Evolutionary conservation across 2,113 vertebrate genomes (phyloP).

Genomic region (Indicator maculatus): DNA sequence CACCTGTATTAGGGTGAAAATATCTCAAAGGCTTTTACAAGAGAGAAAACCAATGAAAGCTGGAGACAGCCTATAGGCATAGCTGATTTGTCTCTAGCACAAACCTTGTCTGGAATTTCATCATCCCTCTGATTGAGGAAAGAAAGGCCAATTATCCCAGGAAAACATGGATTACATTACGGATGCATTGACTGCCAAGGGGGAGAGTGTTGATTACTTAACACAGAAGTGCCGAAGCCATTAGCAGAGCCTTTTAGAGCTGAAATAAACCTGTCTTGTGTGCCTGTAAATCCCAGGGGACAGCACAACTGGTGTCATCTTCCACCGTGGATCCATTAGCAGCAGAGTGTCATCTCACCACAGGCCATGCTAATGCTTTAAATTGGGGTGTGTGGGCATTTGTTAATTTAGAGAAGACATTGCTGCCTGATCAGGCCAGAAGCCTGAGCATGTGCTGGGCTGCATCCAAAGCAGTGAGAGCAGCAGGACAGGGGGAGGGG

Average conservation of each 20-base stretch:
- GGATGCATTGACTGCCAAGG: conserved; percentile 63
- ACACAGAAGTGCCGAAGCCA: conserved; percentile 81
- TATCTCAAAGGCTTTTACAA: not conserved
- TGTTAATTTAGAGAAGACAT: conserved; percentile 21
- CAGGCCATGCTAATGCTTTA: conserved; percentile 77
- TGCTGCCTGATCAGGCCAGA: not conserved
- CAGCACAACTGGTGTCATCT: conserved; percentile 79
- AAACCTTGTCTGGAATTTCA: conserved; percentile 72
- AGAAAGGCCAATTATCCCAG: conserved; percentile 74
- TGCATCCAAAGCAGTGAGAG: too few relatives aligned
- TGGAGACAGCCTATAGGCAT: not conserved
- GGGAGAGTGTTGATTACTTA: conserved; percentile 74
- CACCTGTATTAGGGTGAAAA: not conserved
- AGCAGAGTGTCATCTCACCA: conserved; percentile 77
- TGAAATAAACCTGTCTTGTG: conserved; percentile 79
- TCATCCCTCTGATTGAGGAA: conserved; percentile 54
- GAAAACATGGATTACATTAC: conserved; percentile 78
- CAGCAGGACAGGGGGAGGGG: too few relatives aligned
- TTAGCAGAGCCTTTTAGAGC: conserved; percentile 80
- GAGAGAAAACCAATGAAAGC: not conserved
- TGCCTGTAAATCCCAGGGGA: conserved; percentile 72
- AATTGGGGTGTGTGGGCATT: conserved; percentile 65
- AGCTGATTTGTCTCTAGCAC: conserved; percentile 19
- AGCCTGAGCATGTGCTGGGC: too few relatives aligned
- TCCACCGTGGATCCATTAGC: conserved; percentile 81